phyloP scores from a whole-genome alignment of 2,797 vertebrate genomes.

The Heliangelus exortis region DNA sequence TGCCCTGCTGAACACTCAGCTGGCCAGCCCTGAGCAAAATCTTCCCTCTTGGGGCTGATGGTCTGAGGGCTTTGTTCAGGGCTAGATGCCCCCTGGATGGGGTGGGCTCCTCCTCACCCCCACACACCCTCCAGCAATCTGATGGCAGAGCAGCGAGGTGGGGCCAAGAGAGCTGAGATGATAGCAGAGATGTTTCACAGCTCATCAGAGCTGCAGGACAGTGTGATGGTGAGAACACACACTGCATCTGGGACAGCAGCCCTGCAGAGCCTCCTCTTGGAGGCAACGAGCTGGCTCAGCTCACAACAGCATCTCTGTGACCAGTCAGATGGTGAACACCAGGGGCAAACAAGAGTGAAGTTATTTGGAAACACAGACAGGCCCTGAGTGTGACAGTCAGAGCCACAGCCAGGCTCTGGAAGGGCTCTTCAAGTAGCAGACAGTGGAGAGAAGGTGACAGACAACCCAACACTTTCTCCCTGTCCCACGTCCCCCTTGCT shows the following conservation, averaged over 20 bases:
- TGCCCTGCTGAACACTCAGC: background rate
- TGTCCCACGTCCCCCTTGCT: fast-evolving
- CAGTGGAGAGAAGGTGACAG: background rate
- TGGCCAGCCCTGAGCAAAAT: background rate
- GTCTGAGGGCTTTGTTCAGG: background rate
- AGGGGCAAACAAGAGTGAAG: fast-evolving
- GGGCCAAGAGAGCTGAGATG: background rate
- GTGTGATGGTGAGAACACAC: fast-evolving
- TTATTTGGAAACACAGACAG: background rate
- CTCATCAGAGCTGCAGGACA: background rate
- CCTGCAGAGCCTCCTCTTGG: background rate
- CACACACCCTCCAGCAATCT: fast-evolving
- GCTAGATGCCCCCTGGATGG: too few relatives aligned
- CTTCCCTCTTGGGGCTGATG: background rate
- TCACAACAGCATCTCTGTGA: background rate
- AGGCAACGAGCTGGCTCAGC: background rate
- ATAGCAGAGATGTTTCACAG: background rate
- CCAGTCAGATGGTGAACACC: fast-evolving
- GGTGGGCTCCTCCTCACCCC: fast-evolving
- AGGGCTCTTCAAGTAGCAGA: background rate
- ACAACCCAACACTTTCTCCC: background rate
- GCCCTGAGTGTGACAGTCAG: background rate
- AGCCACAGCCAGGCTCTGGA: background rate
- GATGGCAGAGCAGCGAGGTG: fast-evolving
- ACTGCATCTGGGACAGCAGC: background rate